Base-by-base conservation (phyloP, 2,113 vertebrate genomes). In the Danionella cerebrum region DNA sequence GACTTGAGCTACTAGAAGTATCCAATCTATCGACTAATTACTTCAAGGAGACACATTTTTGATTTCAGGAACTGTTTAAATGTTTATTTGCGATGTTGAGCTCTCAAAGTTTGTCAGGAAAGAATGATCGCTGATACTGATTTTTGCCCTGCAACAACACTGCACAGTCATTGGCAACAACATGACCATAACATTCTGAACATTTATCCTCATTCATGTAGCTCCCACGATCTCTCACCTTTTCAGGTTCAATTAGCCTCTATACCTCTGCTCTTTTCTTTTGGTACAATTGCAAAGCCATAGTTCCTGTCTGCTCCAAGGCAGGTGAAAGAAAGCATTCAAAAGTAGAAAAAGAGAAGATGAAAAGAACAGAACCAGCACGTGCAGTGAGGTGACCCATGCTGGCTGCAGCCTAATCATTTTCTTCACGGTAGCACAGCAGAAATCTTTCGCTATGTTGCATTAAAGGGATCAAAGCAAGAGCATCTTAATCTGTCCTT, bases 391-490 rank as follows among this genome's bases (percentile, higher is more conserved):
- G 33, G 66, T 74, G 65, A 78, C 78, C 63, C 51, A 41, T 72
- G 72, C 38, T 44, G 27, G 35, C 31, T 4, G 16, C 71, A 74
- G 33, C 50, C 45, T 67, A 69, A 77, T 77, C 48, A 21, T 67
- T 33, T 72, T 57, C 60, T 36, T 53, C 58, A 45, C 13, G 35
- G 57, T 18, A 21, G 51, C 7, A 38, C 29, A 72, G 33, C 57
- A 67, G 66, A 68, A 70, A 74, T 54, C 12, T 36, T 64, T 53
- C 35, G 10, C 13, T 50, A 71, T 67, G 70, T 75, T 71, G 65
- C 64, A 73, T 75, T 78, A 75, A 68, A 70, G 19, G 58, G 80
- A 83, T 83, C 70, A 84, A 74, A 75, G 68, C 24, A 1, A 65
- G 54, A 50, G 41, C 39, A 5, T 78, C 66, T 54, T 72, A 80